Evolutionary conservation across 92 coral and sea anemone genomes (phyloP).

Genomic region (Anthopleura xanthogrammica): DNA sequence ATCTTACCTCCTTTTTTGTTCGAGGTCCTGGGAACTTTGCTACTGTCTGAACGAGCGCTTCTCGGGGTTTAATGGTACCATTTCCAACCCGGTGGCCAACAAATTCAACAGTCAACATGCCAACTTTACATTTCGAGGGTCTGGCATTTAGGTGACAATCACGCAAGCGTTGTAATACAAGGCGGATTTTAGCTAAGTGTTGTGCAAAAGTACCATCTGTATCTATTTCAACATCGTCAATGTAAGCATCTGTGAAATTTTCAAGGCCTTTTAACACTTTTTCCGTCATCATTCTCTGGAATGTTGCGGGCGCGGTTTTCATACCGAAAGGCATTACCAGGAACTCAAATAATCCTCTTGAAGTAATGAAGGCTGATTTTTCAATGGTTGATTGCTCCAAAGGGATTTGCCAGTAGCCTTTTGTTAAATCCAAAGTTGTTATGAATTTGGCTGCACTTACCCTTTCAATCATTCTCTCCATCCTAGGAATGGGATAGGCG

Average conservation of each 20-base stretch:
- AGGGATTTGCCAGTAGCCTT: constrained; percentile 58
- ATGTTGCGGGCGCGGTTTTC: constrained; percentile 60
- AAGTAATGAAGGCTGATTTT: constrained; percentile 50
- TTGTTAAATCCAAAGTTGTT: constrained; percentile 40
- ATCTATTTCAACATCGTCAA: constrained; percentile 46
- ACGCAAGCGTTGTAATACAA: constrained; percentile 44
- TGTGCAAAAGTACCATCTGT: constrained; percentile 19
- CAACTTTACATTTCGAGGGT: constrained; percentile 53
- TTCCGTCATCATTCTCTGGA: constrained; percentile 48
- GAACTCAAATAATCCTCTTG: constrained; percentile 44
- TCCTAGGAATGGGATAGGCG: constrained; percentile 38
- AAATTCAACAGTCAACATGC: constrained; percentile 28
- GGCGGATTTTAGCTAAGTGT: constrained; percentile 30
- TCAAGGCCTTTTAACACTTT: constrained; percentile 31
- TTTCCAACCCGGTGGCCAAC: constrained; percentile 44
- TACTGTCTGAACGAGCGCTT: constrained; percentile 36
- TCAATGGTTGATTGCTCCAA: constrained; percentile 35
- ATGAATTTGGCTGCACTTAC: constrained; percentile 40
- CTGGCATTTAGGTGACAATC: constrained; percentile 19
- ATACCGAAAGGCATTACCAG: constrained; percentile 56
- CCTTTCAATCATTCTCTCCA: constrained; percentile 43
- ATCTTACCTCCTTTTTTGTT: constrained; percentile 44
- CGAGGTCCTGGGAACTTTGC: constrained; percentile 45
- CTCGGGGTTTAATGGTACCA: constrained; percentile 36
- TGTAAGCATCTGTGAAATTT: constrained; percentile 49